Conservation (phyloP, 2,888 invertebrate genomes). For the Agapostemon virescens region DNA sequence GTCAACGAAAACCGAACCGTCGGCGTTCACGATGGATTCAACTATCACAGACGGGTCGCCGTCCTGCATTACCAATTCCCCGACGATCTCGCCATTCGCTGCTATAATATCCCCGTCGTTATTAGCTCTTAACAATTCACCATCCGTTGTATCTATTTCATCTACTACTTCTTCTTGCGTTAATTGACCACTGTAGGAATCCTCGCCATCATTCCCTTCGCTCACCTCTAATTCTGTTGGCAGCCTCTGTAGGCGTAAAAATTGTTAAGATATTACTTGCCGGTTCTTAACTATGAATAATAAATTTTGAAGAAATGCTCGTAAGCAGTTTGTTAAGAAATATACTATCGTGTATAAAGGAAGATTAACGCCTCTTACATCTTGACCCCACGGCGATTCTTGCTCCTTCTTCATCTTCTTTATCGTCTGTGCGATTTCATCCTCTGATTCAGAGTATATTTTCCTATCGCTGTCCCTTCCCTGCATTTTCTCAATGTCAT, state of each 20-base stretch:
- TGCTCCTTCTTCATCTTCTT: constrained; percentile 76
- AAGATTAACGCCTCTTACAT: constrained; percentile 65
- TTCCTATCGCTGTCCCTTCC: constrained; percentile 66
- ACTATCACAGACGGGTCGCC: constrained; percentile 78
- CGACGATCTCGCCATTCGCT: constrained; percentile 75
- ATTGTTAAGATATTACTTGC: constrained; percentile 3
- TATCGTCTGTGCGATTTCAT: constrained; percentile 74
- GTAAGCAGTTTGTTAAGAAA: background rate
- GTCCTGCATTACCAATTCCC: constrained; percentile 77
- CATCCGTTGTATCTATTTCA: constrained; percentile 72
- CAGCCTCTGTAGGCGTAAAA: constrained; percentile 65
- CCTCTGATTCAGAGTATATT: constrained; percentile 74
- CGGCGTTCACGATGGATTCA: constrained; percentile 77
- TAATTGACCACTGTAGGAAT: constrained; percentile 72
- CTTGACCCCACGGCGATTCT: constrained; percentile 75
- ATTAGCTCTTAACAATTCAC: constrained; percentile 69
- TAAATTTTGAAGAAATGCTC: too few species aligned
- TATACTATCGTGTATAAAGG: background rate
- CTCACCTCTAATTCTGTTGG: constrained; percentile 73
- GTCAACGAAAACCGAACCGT: constrained; percentile 77
- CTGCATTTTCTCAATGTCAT: constrained; percentile 76
- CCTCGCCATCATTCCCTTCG: constrained; percentile 76
- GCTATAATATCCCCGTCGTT: constrained; percentile 73
- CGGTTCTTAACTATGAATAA: too few species aligned
- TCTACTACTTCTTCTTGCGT: constrained; percentile 74